Conservation (phyloP, 2,797 vertebrate species). For the Acrossocheilus fasciatus region DNA sequence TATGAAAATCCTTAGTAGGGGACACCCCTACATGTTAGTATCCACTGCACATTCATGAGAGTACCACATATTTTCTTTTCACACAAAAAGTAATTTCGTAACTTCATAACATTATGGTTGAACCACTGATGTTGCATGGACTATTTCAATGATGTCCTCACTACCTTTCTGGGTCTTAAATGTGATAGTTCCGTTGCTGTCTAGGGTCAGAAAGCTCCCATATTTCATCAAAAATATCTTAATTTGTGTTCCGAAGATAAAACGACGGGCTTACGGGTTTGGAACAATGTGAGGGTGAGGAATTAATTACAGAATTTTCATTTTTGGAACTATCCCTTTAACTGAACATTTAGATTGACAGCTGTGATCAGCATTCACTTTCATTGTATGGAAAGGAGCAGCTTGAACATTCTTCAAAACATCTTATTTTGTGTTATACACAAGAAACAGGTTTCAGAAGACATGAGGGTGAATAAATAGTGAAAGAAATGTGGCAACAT, state of each 20-base stretch:
- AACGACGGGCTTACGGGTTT: not conserved
- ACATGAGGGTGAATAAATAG: not conserved
- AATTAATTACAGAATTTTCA: not conserved
- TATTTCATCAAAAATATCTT: not conserved
- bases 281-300: not conserved
- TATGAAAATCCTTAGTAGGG: too few species aligned
- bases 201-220: not conserved
- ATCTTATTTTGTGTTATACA: not conserved
- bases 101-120: not conserved
- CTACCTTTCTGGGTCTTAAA: not conserved
- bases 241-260: too few species aligned
- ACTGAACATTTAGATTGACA: not conserved
- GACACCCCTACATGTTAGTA: too few species aligned
- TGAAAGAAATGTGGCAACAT: constrained; percentile 35
- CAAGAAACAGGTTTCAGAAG: not conserved
- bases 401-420: constrained; percentile 13
- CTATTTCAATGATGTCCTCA: not conserved
- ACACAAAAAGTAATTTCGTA: not conserved
- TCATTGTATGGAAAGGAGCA: not conserved
- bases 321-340: not conserved
- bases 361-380: not conserved
- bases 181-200: not conserved
- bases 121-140: not conserved
- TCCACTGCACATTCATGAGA: too few species aligned
- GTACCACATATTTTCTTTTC: too few species aligned